Base-by-base conservation (phyloP, 1,140 invertebrate species). In the Drosophila obscura region DNA sequence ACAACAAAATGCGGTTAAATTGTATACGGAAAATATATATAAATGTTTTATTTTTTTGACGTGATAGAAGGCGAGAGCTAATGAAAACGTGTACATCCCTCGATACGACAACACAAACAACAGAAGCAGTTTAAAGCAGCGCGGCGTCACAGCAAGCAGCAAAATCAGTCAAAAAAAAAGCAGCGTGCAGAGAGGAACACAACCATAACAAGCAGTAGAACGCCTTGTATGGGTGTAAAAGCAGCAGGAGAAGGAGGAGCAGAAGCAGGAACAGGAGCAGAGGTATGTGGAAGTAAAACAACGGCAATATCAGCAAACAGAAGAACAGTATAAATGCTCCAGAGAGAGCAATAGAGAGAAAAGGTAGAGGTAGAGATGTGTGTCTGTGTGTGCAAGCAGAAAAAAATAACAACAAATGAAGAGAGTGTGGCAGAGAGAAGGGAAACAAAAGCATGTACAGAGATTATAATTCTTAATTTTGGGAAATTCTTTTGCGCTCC, bases 181-280 rank as follows among this genome's bases (percentile, higher is more conserved):
- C 51, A 39, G 24, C 51, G 16, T 11, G 28, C 31, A 52, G 35
- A 2, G 31, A 35, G 9, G 2, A 39, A 1, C 4, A 39, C 11
- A 39, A 39, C 35, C 35, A 39, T 39, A 39, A 39, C 35, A 39
- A 39, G 35, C 35, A 39, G 35, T 39, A 69, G 67, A 69, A 69
- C 67, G 45, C 67, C 67, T 71, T 71, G 67, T 71, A 71, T 71
- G 67, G 67, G 69, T 65, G 66, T 69, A 71, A 4, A 39, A 13
- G 11, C 35, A 39, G 11, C 35, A 13, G 35, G 9, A 11, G 35
- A 39, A 39, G 35, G 35, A 39, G 35, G 35, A 39, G 35, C 35
- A 39, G 35, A 13, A 39, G 35, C 35, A 39, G 35, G n/a, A n/a
- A n/a, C n/a, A n/a, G 35, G 35, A 39, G 35, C 35, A 39, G 35